These are phyloP conservation scores for Perithous albicinctus DNA, from an alignment of 2,888 invertebrate genomes.

Conservation along the genomic window DNA sequence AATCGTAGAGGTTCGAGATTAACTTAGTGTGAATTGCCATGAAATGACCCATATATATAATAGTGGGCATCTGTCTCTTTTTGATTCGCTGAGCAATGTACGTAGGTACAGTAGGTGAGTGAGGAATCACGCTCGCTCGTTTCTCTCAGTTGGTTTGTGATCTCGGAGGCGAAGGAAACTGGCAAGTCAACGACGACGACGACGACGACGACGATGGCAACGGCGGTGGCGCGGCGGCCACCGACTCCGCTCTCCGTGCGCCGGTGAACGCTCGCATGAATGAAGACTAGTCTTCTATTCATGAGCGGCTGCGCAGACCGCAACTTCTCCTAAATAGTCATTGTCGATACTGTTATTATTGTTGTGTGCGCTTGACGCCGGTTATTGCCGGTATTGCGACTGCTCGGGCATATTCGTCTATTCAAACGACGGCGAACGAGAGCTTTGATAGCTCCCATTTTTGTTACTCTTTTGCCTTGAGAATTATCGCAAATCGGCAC, in stretches of 20 bases:
- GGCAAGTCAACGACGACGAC: conserved; percentile 13
- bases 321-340: conserved; percentile 75
- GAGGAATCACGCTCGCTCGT: conserved; percentile 43
- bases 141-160: conserved; percentile 10
- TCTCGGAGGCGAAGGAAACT: conserved; percentile 28
- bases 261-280: conserved; percentile 75
- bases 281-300: conserved; percentile 80
- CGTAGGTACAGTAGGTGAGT: conserved; percentile 32
- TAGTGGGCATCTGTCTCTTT: conserved; percentile 2
- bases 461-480: neutral
- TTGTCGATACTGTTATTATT: conserved; percentile 70
- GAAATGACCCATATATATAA: conserved; percentile 4
- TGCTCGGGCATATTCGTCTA: neutral
- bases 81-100: conserved; percentile 5
- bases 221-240: conserved; percentile 47
- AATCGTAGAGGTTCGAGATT: too few species aligned
- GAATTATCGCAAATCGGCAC: too few species aligned
- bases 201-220: conserved; percentile 1
- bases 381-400: conserved; percentile 30
- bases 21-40: too few species aligned
- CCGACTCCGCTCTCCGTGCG: conserved; percentile 39
- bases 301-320: conserved; percentile 74
- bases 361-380: conserved; percentile 34
- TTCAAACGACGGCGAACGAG: neutral
- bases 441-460: neutral